These are phyloP conservation scores for Myotis vivesi DNA, from an alignment of 2,797 vertebrate species.

Conservation along the genomic window DNA sequence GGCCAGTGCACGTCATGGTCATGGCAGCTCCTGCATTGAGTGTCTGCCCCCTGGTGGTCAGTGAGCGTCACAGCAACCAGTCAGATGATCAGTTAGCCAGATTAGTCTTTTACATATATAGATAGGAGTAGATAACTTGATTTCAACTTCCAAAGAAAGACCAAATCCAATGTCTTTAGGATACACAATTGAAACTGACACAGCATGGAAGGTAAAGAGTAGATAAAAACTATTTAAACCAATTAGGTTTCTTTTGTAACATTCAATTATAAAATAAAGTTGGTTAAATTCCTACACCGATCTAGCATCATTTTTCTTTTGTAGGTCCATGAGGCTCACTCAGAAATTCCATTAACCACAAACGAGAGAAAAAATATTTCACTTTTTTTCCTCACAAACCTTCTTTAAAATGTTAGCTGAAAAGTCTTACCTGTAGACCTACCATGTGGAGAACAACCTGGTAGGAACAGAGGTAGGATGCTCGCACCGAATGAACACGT, in stretches of 20 bases:
- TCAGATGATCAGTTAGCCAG: too few species aligned
- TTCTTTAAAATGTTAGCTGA: neutral
- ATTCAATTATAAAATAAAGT: neutral
- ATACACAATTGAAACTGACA: neutral
- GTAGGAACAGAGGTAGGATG: neutral
- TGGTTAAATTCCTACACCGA: neutral
- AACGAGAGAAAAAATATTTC: neutral
- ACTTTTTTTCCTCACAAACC: neutral
- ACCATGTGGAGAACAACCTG: neutral
- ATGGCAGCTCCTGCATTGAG: too few species aligned
- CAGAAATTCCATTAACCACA: neutral
- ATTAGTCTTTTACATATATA: too few species aligned
- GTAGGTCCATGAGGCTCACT: neutral
- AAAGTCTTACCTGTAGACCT: neutral
- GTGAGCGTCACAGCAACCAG: too few species aligned
- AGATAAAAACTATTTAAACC: neutral
- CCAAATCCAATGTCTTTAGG: neutral
- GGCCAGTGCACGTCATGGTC: too few species aligned
- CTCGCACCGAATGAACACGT: fast-evolving
- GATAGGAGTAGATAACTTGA: neutral
- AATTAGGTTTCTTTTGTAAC: neutral
- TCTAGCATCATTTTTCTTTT: neutral
- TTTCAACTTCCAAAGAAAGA: neutral
- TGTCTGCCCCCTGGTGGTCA: too few species aligned
- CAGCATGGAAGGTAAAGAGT: neutral